phyloP scores from a whole-genome alignment of 2,888 invertebrate species.

The Nysson spinosus region DNA sequence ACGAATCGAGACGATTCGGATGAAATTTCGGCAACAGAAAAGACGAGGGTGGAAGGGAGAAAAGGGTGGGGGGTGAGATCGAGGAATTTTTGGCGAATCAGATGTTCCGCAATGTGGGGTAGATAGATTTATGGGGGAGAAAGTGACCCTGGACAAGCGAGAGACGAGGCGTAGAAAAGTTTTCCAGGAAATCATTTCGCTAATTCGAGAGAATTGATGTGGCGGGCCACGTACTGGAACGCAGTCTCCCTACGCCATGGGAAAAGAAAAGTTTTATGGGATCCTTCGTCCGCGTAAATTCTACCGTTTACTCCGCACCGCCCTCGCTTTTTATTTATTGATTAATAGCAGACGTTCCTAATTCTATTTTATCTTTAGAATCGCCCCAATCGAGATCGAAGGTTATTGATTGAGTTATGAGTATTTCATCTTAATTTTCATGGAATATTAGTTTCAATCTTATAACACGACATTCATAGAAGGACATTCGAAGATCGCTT shows the following conservation, averaged over 20 bases:
- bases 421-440: no score
- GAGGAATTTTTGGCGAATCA: slow-evolving; percentile 54
- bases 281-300: slow-evolving; percentile 9
- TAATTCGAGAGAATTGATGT: slow-evolving; percentile 68
- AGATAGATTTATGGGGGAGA: slow-evolving; percentile 53
- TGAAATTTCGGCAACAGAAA: slow-evolving; percentile 43
- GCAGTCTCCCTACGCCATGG: slow-evolving; percentile 8
- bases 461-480: no score
- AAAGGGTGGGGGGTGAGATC: slow-evolving; percentile 16
- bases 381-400: no score
- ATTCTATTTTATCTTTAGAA: no score
- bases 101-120: slow-evolving; percentile 21
- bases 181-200: slow-evolving; percentile 65
- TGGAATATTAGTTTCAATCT: no score
- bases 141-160: slow-evolving; percentile 40
- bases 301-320: slow-evolving; percentile 17
- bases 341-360: no score
- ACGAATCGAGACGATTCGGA: slow-evolving; percentile 28
- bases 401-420: no score
- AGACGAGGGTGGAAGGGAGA: background rate
- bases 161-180: slow-evolving; percentile 48
- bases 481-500: no score
- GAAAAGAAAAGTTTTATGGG: slow-evolving; percentile 39
- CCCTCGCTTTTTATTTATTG: no score
- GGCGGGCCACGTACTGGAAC: slow-evolving; percentile 59